Percentiles rank a stretch among this genome's conserved stretches.
These are phyloP conservation scores for Lepidocyrtinus sp. DNA, from an alignment of 2,888 invertebrate species.

Conservation along the genomic window DNA sequence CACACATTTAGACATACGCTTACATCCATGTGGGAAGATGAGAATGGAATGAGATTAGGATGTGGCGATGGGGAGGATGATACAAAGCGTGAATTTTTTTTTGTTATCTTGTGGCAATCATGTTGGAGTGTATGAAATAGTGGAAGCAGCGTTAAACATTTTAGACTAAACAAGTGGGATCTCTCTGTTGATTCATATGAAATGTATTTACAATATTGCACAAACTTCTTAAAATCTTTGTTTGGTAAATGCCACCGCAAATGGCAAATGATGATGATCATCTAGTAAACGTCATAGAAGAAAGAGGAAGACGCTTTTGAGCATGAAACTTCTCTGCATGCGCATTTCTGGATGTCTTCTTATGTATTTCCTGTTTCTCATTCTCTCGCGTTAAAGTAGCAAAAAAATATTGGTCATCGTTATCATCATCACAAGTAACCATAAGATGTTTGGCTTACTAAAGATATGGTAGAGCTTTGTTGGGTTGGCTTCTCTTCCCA, in stretches of 20 bases:
- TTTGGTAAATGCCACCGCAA: neutral
- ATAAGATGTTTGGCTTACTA: neutral
- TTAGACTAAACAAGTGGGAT: too few relatives aligned
- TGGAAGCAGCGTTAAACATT: neutral
- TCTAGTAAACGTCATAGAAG: neutral
- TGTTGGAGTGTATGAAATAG: neutral
- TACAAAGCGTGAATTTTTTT: conserved; percentile 45
- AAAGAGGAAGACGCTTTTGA: conserved; percentile 51
- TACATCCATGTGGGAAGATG: conserved; percentile 15
- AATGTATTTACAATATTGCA: too few relatives aligned
- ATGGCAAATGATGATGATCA: neutral
- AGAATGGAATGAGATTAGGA: conserved; percentile 36
- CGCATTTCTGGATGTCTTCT: conserved; percentile 49
- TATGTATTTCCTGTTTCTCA: conserved; percentile 58
- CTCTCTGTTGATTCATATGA: too few relatives aligned
- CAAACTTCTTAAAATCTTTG: too few relatives aligned
- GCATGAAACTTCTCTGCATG: conserved; percentile 43
- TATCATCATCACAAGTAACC: conserved; percentile 4
- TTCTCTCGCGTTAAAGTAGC: conserved; percentile 24
- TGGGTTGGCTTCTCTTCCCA: too few relatives aligned
- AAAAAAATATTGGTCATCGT: conserved; percentile 26
- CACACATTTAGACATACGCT: neutral
- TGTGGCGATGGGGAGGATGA: neutral
- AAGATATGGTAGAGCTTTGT: neutral
- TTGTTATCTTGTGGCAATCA: neutral